These are phyloP conservation scores for Mesoligia furuncula DNA, from an alignment of 2,888 invertebrate species.

Conservation along the genomic window DNA sequence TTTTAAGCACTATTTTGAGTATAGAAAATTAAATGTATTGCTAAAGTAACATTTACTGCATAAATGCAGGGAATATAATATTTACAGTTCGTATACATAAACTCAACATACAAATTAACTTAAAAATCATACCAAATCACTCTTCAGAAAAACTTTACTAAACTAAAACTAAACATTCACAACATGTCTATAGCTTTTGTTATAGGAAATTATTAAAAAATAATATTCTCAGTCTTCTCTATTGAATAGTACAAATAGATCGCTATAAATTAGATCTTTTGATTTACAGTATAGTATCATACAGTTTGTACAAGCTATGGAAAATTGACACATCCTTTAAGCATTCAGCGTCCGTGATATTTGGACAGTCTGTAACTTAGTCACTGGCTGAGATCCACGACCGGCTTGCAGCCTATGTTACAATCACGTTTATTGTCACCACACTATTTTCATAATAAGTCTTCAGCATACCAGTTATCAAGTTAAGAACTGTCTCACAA, in stretches of 20 bases:
- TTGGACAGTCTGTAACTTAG: conserved; percentile 42
- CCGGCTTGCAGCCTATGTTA: conserved; percentile 35
- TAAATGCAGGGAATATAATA: conserved; percentile 72
- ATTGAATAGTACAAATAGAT: conserved; percentile 85
- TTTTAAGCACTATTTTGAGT: conserved; percentile 64
- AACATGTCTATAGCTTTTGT: conserved; percentile 72
- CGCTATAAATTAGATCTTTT: conserved; percentile 81
- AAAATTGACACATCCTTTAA: conserved; percentile 72
- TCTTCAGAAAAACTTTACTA: conserved; percentile 62
- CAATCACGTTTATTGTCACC: conserved; percentile 51
- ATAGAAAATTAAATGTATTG: conserved; percentile 65
- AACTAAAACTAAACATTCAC: conserved; percentile 71
- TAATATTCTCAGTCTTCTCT: conserved; percentile 88
- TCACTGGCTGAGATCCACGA: conserved; percentile 49
- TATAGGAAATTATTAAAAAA: conserved; percentile 82
- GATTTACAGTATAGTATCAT: conserved; percentile 80
- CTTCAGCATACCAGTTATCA: conserved; percentile 6
- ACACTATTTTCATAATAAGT: conserved; percentile 30
- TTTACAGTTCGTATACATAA: conserved; percentile 75
- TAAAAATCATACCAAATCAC: conserved; percentile 65
- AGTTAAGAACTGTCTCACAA: conserved; percentile 30
- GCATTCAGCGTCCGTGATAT: conserved; percentile 18
- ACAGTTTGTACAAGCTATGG: conserved; percentile 83
- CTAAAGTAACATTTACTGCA: conserved; percentile 67
- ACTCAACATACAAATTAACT: conserved; percentile 69